Evolutionary conservation across 92 coral and sea anemone species (phyloP), one percentile per base, ranked within the genome.

Genomic region (Plumapathes pennacea): DNA sequence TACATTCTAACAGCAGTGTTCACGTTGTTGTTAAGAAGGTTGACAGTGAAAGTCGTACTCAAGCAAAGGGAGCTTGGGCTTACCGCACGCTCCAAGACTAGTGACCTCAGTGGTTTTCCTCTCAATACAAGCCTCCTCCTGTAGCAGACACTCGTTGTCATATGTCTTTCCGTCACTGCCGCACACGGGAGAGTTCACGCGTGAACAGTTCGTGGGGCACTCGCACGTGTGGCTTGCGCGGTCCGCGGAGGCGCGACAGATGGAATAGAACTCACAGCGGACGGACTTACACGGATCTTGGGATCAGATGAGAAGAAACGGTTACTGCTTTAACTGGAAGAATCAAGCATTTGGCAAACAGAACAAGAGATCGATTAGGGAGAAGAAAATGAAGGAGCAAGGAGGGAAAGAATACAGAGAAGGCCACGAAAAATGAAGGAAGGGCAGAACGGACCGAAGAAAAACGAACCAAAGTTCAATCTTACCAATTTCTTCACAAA

Each of bases 111-210:
- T 67, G 29, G 46, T 26, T 7, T 22, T 67, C 46, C 66, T 77
- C 27, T 46, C 47, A 22, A 39, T 64, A 29, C 96, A 87, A 17
- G 90, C 74, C 17, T 74, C 67, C 42, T 71, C 69, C 40, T 87
- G 96, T n/a, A 87, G 69, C 34, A 38, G 38, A n/a, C 96, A 87
- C 67, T 87, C 96, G 50, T 87, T 87, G 37, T 83, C 86, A 45
- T 87, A 87, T 3, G 90, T 87, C 47, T 77, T 72, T 5, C 77
- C 83, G 20, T 87, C 76, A 43, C 79, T 83, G 9, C 96, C 96
- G 73, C 96, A 87, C 18, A 83, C 86, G 9, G 86, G 90, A 5
- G 74, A 67, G 29, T 67, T 69, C 11, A 53, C 72, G 18, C 58
- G 43, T 1, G 80, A 81, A 32, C 96, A 87, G 54, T 67, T 71